These are phyloP conservation scores for Hemaris fuciformis DNA, from an alignment of 2,888 invertebrate genomes.

Conservation along the genomic window DNA sequence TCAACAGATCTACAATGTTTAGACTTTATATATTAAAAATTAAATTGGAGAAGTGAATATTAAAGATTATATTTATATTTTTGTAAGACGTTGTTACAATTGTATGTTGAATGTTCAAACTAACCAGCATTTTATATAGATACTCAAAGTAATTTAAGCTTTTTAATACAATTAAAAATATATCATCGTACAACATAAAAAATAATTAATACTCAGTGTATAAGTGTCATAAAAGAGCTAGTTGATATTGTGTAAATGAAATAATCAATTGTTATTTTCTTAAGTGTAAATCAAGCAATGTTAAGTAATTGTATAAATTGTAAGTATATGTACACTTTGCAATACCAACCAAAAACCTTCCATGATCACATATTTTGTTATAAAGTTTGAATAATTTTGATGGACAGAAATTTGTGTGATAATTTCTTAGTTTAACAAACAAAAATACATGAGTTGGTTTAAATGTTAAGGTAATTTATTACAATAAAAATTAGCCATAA, in stretches of 20 bases:
- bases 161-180: background rate
- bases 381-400: background rate
- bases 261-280: background rate
- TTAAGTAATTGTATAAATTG: background rate
- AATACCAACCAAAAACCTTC: background rate
- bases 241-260: background rate
- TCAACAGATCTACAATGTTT: no score
- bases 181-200: background rate
- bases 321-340: background rate
- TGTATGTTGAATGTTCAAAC: background rate
- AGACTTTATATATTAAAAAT: no score
- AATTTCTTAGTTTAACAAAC: background rate
- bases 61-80: background rate
- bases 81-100: background rate
- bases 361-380: background rate
- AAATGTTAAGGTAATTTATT: conserved; percentile 1
- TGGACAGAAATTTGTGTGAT: background rate
- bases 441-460: background rate
- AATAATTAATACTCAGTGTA: background rate
- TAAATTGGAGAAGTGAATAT: no score
- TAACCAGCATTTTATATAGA: background rate
- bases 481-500: conserved; percentile 24
- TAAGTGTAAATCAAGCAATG: background rate
- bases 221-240: background rate
- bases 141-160: background rate